These are phyloP conservation scores for Cyclophora punctaria DNA, from an alignment of 2,888 invertebrate species.

Conservation along the genomic window DNA sequence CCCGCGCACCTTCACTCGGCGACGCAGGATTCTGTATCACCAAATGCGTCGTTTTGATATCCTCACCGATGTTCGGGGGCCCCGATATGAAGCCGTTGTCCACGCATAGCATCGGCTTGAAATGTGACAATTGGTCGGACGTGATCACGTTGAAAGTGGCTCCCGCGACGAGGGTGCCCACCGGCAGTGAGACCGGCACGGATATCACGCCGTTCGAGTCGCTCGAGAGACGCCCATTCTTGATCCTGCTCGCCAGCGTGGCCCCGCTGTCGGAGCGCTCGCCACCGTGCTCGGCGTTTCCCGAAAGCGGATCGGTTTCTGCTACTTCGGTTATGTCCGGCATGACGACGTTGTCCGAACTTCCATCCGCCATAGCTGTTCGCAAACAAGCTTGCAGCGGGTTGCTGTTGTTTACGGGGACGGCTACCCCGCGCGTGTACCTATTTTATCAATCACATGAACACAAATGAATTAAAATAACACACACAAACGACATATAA, in stretches of 20 bases:
- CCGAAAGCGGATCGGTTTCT: constrained; percentile 75
- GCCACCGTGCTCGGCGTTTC: constrained; percentile 77
- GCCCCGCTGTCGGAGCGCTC: constrained; percentile 66
- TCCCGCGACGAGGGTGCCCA: constrained; percentile 86
- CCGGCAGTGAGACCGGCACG: constrained; percentile 81
- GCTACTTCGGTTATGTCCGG: constrained; percentile 81
- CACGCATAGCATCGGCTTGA: constrained; percentile 89
- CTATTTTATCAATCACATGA: constrained; percentile 33
- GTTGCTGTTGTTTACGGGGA: constrained; percentile 12
- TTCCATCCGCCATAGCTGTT: constrained; percentile 61
- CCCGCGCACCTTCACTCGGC: constrained; percentile 14
- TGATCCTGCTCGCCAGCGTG: constrained; percentile 46
- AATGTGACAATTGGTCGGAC: constrained; percentile 87
- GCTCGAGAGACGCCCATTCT: constrained; percentile 41
- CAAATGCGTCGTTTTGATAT: constrained; percentile 82
- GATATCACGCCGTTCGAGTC: constrained; percentile 65
- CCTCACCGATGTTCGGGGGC: constrained; percentile 74
- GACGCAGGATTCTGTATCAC: constrained; percentile 74
- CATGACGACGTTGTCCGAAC: constrained; percentile 80
- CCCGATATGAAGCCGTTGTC: constrained; percentile 88
- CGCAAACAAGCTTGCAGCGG: constrained; percentile 34
- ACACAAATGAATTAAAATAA: constrained; percentile 12
- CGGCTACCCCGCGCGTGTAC: constrained; percentile 32
- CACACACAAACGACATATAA: constrained; percentile 17
- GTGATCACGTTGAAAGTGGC: constrained; percentile 91